Evolutionary conservation across 1,140 invertebrate species (phyloP).

Genomic region (Zeugodacus cucurbitae): DNA sequence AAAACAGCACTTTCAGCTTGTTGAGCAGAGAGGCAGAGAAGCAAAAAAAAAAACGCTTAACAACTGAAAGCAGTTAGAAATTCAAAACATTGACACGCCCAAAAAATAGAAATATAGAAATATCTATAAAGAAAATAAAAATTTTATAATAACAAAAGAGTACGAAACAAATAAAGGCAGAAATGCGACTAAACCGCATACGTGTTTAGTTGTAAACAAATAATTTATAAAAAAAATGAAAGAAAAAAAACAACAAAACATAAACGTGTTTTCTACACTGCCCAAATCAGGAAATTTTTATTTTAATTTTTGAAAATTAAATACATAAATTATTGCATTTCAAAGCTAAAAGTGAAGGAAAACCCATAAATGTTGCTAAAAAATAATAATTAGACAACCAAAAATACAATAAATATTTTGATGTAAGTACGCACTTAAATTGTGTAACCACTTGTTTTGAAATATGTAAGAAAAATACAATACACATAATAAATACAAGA

Average conservation of each 20-base stretch:
- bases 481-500: not conserved
- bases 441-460: not conserved
- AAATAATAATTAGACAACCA: not conserved
- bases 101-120: not conserved
- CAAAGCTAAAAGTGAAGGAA: not conserved
- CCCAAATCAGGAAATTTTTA: slow-evolving; percentile 26
- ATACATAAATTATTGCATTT: not conserved
- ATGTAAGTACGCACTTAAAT: not conserved
- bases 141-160: not conserved
- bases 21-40: not conserved
- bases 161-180: not conserved
- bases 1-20: not conserved
- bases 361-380: not conserved
- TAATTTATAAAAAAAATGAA: not conserved
- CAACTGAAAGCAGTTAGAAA: not conserved
- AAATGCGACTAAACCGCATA: not conserved
- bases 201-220: not conserved
- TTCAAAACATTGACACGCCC: too few species aligned
- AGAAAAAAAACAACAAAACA: not conserved
- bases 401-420: slow-evolving; percentile 19
- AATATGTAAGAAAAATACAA: not conserved
- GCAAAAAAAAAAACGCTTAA: not conserved
- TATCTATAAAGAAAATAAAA: not conserved
- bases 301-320: not conserved
- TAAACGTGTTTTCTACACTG: slow-evolving; percentile 16